Evolutionary conservation across 53 echinoderm and acorn worm species (phyloP).

Genomic region (Stichopus horrens): DNA sequence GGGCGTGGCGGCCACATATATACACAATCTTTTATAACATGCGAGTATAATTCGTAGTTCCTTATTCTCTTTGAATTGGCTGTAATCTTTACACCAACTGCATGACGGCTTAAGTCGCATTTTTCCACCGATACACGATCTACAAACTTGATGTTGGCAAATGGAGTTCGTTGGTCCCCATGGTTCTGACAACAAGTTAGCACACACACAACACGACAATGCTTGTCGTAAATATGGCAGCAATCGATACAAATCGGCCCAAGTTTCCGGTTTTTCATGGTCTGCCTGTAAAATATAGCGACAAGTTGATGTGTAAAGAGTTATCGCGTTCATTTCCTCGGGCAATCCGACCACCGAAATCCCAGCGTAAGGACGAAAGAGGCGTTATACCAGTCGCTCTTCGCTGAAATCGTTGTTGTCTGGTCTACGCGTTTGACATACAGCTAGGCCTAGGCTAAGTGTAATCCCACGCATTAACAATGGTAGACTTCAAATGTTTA

Average conservation of each 20-base stretch:
- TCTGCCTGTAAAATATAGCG: constrained; percentile 96
- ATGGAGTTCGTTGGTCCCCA: constrained; percentile 92
- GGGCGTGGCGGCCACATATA: constrained; percentile 98
- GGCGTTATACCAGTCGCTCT: constrained; percentile 1
- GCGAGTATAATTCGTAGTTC: constrained; percentile 86
- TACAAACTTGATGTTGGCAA: constrained; percentile 96
- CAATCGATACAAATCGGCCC: constrained; percentile 96
- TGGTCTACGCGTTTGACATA: neutral
- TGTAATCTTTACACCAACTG: constrained; percentile 97
- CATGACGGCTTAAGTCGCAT: constrained; percentile 94
- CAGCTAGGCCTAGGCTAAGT: constrained; percentile 6
- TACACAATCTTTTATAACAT: constrained; percentile 95
- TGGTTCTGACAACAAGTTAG: constrained; percentile 77
- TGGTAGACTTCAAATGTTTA: constrained; percentile 37
- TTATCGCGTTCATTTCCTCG: constrained; percentile 87
- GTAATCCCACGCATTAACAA: neutral
- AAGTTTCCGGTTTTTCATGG: constrained; percentile 84
- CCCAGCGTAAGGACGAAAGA: neutral
- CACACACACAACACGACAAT: constrained; percentile 98
- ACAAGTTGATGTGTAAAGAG: constrained; percentile 96
- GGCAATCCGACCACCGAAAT: constrained; percentile 19
- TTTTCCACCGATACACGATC: constrained; percentile 86
- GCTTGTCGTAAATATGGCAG: constrained; percentile 96
- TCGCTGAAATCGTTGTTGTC: neutral
- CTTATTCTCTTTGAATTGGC: constrained; percentile 77